Percentiles rank a stretch among this genome's conserved stretches.
Conservation (phyloP, 2,113 vertebrate genomes). For the Alaudala cheleensis region DNA sequence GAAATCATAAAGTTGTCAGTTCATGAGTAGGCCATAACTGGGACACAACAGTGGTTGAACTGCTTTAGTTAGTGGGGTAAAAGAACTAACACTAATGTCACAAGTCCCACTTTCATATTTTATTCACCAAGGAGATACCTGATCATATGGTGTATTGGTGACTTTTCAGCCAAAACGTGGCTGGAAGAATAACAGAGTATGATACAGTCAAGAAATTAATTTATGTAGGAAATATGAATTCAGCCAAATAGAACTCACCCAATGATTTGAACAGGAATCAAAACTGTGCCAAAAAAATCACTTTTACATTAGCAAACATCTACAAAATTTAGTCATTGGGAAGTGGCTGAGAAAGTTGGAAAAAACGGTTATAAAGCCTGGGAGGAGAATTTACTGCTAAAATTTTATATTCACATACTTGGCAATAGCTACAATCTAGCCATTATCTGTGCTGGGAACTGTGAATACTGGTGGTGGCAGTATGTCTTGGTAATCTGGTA, state of each 20-base stretch:
- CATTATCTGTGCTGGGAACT: not conserved
- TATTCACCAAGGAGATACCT: not conserved
- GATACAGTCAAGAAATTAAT: not conserved
- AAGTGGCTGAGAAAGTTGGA: not conserved
- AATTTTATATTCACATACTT: not conserved
- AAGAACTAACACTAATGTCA: not conserved
- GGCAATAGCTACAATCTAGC: not conserved
- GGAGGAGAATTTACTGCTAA: not conserved
- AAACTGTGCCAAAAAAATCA: not conserved
- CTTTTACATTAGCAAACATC: not conserved
- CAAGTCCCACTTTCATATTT: not conserved
- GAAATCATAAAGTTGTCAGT: not conserved
- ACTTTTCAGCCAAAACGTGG: not conserved
- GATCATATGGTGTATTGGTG: not conserved
- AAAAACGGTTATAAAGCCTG: not conserved
- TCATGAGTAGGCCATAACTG: not conserved
- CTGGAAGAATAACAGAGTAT: not conserved
- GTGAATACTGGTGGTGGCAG: not conserved
- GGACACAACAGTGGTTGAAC: accelerated
- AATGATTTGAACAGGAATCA: not conserved
- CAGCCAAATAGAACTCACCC: not conserved
- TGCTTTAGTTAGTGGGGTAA: not conserved
- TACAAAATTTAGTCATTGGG: not conserved
- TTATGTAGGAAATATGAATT: not conserved
- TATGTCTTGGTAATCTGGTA: not conserved